Percentiles rank a stretch among this genome's conserved stretches.
Conservation (phyloP, 2,113 vertebrate species). For the Ellobius talpinus region DNA sequence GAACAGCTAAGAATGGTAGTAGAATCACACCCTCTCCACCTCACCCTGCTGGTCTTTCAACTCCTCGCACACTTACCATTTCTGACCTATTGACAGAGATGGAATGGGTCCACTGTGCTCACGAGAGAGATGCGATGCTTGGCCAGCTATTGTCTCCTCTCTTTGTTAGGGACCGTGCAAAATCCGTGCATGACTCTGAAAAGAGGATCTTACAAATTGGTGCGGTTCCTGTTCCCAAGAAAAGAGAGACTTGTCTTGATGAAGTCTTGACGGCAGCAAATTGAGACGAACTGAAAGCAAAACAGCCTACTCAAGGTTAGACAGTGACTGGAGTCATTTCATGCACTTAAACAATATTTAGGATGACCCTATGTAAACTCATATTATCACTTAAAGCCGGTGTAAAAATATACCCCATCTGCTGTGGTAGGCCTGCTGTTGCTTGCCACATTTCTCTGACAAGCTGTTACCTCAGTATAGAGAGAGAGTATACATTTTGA, state of each 20-base stretch:
- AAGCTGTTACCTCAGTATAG: slow-evolving; percentile 81
- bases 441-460: slow-evolving; percentile 81
- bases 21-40: not conserved
- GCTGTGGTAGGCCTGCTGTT: slow-evolving; percentile 76
- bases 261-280: slow-evolving; percentile 75
- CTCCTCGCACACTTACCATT: not conserved
- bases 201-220: slow-evolving; percentile 55
- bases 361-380: slow-evolving; percentile 85
- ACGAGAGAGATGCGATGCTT: not conserved
- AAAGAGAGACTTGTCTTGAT: slow-evolving; percentile 74
- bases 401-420: slow-evolving; percentile 84
- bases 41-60: not conserved
- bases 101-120: slow-evolving; percentile 3
- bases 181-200: slow-evolving; percentile 10
- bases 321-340: slow-evolving; percentile 80
- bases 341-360: slow-evolving; percentile 85
- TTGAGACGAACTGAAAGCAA: slow-evolving; percentile 81
- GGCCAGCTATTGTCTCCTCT: not conserved
- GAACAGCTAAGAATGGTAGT: not conserved
- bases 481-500: slow-evolving; percentile 86
- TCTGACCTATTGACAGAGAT: not conserved
- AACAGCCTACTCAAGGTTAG: slow-evolving; percentile 83
- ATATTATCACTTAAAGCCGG: slow-evolving; percentile 84
- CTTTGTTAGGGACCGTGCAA: slow-evolving; percentile 11
- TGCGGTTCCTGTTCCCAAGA: slow-evolving; percentile 62